Base-by-base conservation (phyloP, 2,888 invertebrate species). In the Dusona sp. region DNA sequence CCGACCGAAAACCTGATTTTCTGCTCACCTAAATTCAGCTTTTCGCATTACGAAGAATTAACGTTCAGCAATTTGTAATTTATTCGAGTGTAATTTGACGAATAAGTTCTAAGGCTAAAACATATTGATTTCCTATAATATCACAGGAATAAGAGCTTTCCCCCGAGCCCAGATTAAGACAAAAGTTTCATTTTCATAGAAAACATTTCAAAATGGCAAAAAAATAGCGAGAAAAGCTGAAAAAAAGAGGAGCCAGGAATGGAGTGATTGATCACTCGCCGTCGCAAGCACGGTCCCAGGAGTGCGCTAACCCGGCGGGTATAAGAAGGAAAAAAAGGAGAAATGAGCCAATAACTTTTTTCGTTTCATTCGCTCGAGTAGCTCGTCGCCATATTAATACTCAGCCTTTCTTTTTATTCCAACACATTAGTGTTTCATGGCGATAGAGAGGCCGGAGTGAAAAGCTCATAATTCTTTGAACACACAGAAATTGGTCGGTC, bases 211-310 rank as follows among this genome's bases (percentile, higher is more conserved):
- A 61, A 61, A 61, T 29, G 16, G 29, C 13, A 11, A 57, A 57
- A 61, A 29, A 61, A 29, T n/a, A 54, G n/a, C 1, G 29, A 61
- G 29, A 9, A 7, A 7, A 29, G 61, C 29, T 61, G 61, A 38
- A 38, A 38, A 67, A 29, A 29, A 29, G 29, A 29, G 1, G 8
- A 61, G 61, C 16, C 16, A n/a, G n/a, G n/a, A 65, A 65, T 38
- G 38, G 65, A 65, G 65, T 65, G 65, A 65, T 65, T 65, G 65
- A 65, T 65, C 65, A 65, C 65, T 38, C 61, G 29, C 61, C 61
- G 65, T 65, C 38, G 38, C 65, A 38, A 65, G 36, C 36, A 65
- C 19, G 3, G 61, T 65, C 38, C 38, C 65, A 38, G 36, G 38
- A 65, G 33, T 38, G n/a, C n/a, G 65, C 65, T 65, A 38, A 65